These are phyloP conservation scores for Brachirus orientalis DNA, from an alignment of 2,113 vertebrate species.

Conservation along the genomic window DNA sequence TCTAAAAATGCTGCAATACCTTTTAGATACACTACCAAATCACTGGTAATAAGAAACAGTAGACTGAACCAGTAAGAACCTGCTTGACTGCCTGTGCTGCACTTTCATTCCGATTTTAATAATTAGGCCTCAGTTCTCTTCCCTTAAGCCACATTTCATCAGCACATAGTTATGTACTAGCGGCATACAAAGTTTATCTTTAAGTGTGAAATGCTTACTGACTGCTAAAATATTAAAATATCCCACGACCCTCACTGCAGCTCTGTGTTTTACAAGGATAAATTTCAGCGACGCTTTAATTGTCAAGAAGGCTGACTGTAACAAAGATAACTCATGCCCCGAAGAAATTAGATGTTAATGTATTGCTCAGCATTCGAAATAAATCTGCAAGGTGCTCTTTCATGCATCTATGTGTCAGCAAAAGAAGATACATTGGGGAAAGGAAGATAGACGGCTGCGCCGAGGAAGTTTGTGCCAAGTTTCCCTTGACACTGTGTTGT, in stretches of 20 bases:
- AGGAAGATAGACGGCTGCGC: conserved; percentile 4
- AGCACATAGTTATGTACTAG: background rate
- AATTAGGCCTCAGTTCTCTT: conserved; percentile 44
- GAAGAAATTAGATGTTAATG: conserved; percentile 74
- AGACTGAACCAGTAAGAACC: conserved; percentile 4
- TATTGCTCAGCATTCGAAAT: conserved; percentile 60
- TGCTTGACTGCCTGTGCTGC: conserved; percentile 9
- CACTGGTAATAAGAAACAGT: conserved; percentile 13
- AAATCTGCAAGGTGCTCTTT: conserved; percentile 66
- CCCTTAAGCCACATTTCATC: conserved; percentile 41
- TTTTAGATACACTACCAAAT: conserved; percentile 4
- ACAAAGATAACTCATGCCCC: conserved; percentile 59
- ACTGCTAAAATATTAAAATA: conserved; percentile 40
- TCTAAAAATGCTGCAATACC: conserved; percentile 9
- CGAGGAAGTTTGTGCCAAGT: conserved; percentile 8
- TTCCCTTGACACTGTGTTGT: conserved; percentile 21
- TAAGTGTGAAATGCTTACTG: conserved; percentile 47
- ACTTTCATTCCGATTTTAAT: conserved; percentile 19
- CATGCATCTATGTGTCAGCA: conserved; percentile 56
- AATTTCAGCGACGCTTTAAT: conserved; percentile 61
- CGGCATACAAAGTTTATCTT: conserved; percentile 45
- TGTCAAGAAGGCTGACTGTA: conserved; percentile 55
- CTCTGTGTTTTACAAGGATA: conserved; percentile 46
- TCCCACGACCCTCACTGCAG: conserved; percentile 19
- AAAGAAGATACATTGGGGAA: conserved; percentile 20